Evolutionary conservation across 2,113 vertebrate species (phyloP), one percentile per base, ranked within the genome.

Genomic region (Piaya cayana): DNA sequence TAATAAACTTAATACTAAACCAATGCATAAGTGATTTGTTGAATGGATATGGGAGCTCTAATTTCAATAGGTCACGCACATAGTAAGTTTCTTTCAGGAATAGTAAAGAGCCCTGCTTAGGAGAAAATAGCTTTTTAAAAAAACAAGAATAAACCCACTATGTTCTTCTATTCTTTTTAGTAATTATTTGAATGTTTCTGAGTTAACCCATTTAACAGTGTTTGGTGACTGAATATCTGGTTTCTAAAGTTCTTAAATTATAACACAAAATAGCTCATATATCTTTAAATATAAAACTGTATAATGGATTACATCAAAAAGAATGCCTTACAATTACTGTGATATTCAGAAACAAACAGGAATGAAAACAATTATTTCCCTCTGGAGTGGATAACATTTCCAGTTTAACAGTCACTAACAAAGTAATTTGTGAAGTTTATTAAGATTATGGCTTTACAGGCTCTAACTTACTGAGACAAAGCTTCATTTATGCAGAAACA

Each of bases 361-460:
- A 82, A 90, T 36, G 36, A 90, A 88, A 95, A 85, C 82, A 90
- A 70, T 91, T 86, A 74, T 88, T 95, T 91, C 75, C 55, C 94
- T 74, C 89, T 78, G 62, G 82, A 95, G 90, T 82, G 82, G 89
- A 63, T 72, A 94, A 92, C 32, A 37, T 39, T 95, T 94, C 27
- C 82, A 94, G 50, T 91, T 90, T 93, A 95, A 55, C 63, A 92
- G 77, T 95, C 83, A 71, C 64, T 75, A 84, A 52, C 32, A 93
- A 94, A 93, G 90, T 81, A 93, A 95, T 96, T 94, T 96, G 59
- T 93, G 82, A 92, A 88, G 79, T 93, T 95, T 94, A 96, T 96
- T 97, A 89, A 91, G 83, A 95, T 88, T 90, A 94, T 81, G 85
- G 79, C 43, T 90, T 94, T 83, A 79, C 71, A 90, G 95, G 15